Conservation (phyloP, 2,113 vertebrate species). For the Kobus ellipsiprymnus region DNA sequence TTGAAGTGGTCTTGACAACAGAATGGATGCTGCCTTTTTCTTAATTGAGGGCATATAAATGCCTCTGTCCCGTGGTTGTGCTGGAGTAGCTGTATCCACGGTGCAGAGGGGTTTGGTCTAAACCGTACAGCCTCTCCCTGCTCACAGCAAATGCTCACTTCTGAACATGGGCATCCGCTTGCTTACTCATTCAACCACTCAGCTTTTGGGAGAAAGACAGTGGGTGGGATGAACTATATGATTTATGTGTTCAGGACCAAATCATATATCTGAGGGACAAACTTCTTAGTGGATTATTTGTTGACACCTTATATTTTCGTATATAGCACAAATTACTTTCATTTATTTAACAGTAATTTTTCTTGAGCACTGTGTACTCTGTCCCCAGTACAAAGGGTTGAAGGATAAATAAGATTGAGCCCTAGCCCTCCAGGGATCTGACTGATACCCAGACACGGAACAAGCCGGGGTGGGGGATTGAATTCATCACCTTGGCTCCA, state of each 20-base stretch:
- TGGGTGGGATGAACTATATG: too few species aligned
- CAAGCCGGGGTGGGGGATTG: rapidly evolving
- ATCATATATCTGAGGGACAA: not conserved
- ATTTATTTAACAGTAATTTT: not conserved
- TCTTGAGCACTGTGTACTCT: not conserved
- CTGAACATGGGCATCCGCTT: not conserved
- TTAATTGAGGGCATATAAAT: rapidly evolving
- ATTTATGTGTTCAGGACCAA: not conserved
- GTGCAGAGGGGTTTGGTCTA: too few species aligned
- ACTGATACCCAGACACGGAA: not conserved
- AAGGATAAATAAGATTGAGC: not conserved
- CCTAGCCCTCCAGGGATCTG: not conserved
- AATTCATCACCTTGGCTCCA: not conserved
- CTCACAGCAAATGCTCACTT: not conserved
- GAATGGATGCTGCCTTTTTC: not conserved
- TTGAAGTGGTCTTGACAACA: not conserved
- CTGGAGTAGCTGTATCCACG: not conserved
- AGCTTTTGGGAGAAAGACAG: not conserved
- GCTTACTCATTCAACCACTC: not conserved
- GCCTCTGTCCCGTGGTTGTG: not conserved
- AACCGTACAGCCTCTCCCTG: not conserved
- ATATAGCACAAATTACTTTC: not conserved
- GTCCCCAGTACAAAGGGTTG: not conserved
- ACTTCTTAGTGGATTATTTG: not conserved
- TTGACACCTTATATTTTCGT: not conserved